Evolutionary conservation across 2,888 invertebrate genomes (phyloP).

Genomic region (Mylabris sibirica): DNA sequence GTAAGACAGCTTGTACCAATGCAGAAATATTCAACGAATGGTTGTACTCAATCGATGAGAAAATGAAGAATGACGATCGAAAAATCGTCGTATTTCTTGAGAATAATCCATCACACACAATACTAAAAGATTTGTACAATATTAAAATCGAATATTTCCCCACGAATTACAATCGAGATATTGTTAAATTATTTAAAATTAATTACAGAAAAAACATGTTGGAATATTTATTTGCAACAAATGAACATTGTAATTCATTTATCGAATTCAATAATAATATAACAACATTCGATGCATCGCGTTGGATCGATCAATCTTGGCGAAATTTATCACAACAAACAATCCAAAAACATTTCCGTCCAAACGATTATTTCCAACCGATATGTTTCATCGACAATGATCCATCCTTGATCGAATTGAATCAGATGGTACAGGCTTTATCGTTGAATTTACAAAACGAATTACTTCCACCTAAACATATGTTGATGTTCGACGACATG

Average conservation of each 20-base stretch:
- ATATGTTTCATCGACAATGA: background rate
- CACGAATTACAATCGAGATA: background rate
- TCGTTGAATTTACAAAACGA: conserved; percentile 14
- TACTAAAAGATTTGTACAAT: background rate
- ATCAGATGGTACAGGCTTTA: background rate
- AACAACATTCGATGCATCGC: background rate
- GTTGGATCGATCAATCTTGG: conserved; percentile 9
- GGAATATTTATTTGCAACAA: conserved; percentile 1
- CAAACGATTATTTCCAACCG: background rate
- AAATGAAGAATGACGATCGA: background rate
- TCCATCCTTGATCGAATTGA: background rate
- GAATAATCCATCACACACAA: background rate
- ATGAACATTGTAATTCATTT: conserved; percentile 10
- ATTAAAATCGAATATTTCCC: conserved; percentile 8
- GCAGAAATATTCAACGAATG: background rate
- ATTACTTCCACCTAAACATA: background rate
- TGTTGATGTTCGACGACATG: background rate
- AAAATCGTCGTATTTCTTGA: background rate
- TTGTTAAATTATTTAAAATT: background rate
- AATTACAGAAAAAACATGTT: conserved; percentile 6
- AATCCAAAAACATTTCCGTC: background rate
- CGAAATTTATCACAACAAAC: background rate
- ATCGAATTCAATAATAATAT: conserved; percentile 5
- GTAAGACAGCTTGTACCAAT: background rate
- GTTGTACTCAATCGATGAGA: background rate